Evolutionary conservation across 2,888 invertebrate species (phyloP), one percentile per base, ranked within the genome.

Genomic region (Agrotis puta): DNA sequence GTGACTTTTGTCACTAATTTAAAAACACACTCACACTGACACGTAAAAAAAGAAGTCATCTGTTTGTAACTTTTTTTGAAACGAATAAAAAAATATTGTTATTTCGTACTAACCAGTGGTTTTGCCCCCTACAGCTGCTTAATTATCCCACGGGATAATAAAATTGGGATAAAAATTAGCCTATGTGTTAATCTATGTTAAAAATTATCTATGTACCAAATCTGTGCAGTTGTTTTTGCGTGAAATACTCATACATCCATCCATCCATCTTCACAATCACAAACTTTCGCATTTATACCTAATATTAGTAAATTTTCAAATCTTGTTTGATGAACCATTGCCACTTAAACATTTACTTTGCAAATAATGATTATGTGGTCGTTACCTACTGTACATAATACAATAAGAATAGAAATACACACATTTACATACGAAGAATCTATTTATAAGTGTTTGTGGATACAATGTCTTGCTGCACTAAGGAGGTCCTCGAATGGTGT

Each of bases 301-400:
- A 7, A 7, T 33, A 33, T 33, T 9, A 39, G 39, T 39, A 9
- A 39, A 39, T 2, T 39, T 11, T 39, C 39, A 39, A 39, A 54
- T 59, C 47, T 39, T 45, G 43, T 76, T 63, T 64, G 11, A n/a
- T 16, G 50, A 39, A 14, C 24, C 50, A 48, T 53, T 62, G 13
- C 24, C 39, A 75, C 45, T 27, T 47, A 75, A 74, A 64, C 70
- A 64, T 77, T 70, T 39, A 61, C 64, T 56, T 64, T 43, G 45
- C 59, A 71, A 64, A 77, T 77, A 70, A 61, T 53, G 13, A 77
- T 77, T 75, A 77, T 27, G 45, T 24, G 53, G 54, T 63, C 50
- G 64, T 77, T 66, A 63, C n/a, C 27, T n/a, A 57, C 51, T 11
- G 66, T 61, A 57, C 56, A 56, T 20, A 70, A 45, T 27, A 56